phyloP scores from a whole-genome alignment of 2,113 vertebrate genomes.

The Otolemur garnettii region DNA sequence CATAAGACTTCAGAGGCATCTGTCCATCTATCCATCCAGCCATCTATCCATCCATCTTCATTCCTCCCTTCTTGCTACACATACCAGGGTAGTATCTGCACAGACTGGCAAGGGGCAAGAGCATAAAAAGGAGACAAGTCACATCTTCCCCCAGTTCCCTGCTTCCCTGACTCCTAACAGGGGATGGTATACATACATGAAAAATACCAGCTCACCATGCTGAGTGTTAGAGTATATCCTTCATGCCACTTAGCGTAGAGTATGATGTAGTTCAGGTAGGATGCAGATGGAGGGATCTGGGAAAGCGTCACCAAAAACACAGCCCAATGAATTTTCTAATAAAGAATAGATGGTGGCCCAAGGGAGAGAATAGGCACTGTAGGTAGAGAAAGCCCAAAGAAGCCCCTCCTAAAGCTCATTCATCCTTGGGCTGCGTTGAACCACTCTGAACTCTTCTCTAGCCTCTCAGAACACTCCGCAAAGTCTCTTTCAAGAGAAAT shows the following conservation, averaged over 20 bases:
- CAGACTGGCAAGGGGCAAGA: background rate
- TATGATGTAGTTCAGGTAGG: background rate
- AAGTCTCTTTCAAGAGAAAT: background rate
- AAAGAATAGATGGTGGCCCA: background rate
- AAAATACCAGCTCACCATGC: background rate
- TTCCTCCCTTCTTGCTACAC: background rate
- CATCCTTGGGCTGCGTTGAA: accelerated
- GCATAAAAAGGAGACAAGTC: background rate
- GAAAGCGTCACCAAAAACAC: background rate
- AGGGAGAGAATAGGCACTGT: background rate
- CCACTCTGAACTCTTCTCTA: background rate
- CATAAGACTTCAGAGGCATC: background rate
- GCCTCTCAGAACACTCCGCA: accelerated
- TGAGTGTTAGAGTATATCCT: accelerated
- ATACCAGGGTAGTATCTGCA: background rate
- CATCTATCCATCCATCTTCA: background rate
- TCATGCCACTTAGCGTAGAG: background rate
- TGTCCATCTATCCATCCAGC: background rate
- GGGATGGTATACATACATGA: background rate
- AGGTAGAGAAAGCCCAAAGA: background rate
- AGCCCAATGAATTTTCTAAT: background rate
- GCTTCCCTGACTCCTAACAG: background rate
- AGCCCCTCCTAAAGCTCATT: background rate
- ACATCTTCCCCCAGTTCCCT: background rate
- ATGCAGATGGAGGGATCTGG: background rate